Evolutionary conservation across 2,888 invertebrate species (phyloP), one percentile per base, ranked within the genome.

Genomic region (Bimastos eiseni): DNA sequence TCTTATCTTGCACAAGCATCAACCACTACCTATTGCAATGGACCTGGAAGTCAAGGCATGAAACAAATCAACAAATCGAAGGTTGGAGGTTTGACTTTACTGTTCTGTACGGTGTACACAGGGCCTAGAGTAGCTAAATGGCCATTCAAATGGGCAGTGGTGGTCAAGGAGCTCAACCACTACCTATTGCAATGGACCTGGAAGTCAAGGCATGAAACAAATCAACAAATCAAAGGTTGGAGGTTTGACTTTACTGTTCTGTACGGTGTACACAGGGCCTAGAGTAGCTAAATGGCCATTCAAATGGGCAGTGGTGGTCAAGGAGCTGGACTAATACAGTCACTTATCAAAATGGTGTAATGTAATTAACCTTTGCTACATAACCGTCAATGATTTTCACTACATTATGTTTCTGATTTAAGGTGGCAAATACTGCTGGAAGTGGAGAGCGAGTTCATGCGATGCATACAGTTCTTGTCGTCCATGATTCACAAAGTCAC

Each of bases 401-500:
- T 70, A 70, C 70, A 70, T 30, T n/a, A n/a, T 30, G 30, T 70
- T 70, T n/a, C 70, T 86, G 30, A 17, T 86, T 86, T 34, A 86
- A 86, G 86, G 36, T 34, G 41, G 38, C 21, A 84, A 88, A 21
- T 34, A n/a, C 88, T 91, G 37, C 21, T 44, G 21, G 70, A 90
- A 8, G 94, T 94, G 92, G 95, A 95, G 91, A 91, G 91, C 37
- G 94, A 94, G 89, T 94, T 95, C 91, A 93, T 93, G 24, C 92
- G 94, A 24, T 95, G 94, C 92, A 93, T 94, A 70, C 93, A 93
- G 91, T 95, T 95, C 91, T 93, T 95, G 70, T 92, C 94, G 11
- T 94, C 94, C 8, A 94, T 94, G 92, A 93, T 95, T 30, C 94
- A 93, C 90, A 94, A 94, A 90, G 93, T 94, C 44, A 93, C 94